Evolutionary conservation across 23 tunicate species (phyloP).

Genomic region (Halocynthia aurantium): DNA sequence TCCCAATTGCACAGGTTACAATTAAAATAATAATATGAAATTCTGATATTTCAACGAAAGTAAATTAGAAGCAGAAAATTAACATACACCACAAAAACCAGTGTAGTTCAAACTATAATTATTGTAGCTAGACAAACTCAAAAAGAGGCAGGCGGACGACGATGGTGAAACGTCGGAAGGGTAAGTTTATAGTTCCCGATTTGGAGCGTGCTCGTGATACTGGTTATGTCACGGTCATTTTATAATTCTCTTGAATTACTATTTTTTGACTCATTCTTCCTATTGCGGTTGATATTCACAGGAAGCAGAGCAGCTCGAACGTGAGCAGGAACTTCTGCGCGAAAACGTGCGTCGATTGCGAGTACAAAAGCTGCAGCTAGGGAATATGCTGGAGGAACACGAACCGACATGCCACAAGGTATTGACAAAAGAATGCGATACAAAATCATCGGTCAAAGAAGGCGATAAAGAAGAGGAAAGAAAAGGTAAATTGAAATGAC

Average conservation of each 20-base stretch:
- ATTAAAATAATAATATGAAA: too few relatives aligned
- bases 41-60: too few relatives aligned
- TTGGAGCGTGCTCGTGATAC: too few relatives aligned
- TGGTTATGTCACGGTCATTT: too few relatives aligned
- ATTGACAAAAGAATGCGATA: background rate
- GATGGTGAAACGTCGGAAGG: too few relatives aligned
- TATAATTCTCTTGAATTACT: background rate
- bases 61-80: too few relatives aligned
- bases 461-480: background rate
- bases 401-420: conserved; percentile 43
- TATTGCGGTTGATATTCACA: conserved; percentile 11
- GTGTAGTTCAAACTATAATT: background rate
- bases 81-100: background rate
- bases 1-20: too few relatives aligned
- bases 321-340: conserved; percentile 75
- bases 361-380: conserved; percentile 49
- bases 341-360: conserved; percentile 74
- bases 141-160: too few relatives aligned
- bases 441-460: conserved; percentile 21
- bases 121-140: background rate
- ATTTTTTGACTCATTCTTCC: background rate
- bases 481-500: background rate
- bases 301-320: conserved; percentile 91
- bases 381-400: conserved; percentile 71
- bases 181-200: too few relatives aligned